Evolutionary conservation across 2,888 invertebrate species (phyloP).

Genomic region (Eupithecia tripunctaria): DNA sequence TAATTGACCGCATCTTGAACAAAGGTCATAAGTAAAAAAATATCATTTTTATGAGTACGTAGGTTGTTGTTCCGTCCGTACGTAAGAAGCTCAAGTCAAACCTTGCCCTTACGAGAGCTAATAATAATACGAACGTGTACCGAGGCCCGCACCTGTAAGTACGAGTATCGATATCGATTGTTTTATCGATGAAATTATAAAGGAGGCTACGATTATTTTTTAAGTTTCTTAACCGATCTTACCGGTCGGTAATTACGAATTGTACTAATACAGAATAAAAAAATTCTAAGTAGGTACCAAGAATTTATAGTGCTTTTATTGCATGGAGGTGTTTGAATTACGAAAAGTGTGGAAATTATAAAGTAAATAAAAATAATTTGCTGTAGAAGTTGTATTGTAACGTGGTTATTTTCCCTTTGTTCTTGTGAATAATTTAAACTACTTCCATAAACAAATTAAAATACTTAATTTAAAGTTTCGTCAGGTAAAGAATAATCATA

Average conservation of each 20-base stretch:
- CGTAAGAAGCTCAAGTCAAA: constrained; percentile 49
- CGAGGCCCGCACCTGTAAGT: constrained; percentile 21
- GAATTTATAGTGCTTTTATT: too few species aligned
- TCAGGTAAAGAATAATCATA: too few species aligned
- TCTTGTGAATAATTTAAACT: neutral
- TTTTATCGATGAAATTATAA: neutral
- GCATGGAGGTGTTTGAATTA: too few species aligned
- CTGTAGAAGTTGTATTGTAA: too few species aligned
- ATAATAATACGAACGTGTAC: constrained; percentile 79
- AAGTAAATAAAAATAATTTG: too few species aligned
- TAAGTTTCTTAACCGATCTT: too few species aligned
- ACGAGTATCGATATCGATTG: constrained; percentile 34
- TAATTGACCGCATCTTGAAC: neutral
- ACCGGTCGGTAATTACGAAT: too few species aligned
- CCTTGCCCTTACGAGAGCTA: constrained; percentile 65
- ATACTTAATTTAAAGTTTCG: too few species aligned
- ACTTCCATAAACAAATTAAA: neutral
- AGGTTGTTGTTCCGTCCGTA: neutral
- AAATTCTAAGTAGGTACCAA: neutral
- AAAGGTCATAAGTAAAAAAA: neutral
- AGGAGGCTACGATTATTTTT: neutral
- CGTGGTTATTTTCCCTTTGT: too few species aligned
- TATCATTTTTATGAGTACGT: neutral
- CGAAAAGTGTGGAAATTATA: too few species aligned
- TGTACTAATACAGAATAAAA: neutral